Conservation (phyloP, 2,797 vertebrate species). For the Acridotheres tristis region DNA sequence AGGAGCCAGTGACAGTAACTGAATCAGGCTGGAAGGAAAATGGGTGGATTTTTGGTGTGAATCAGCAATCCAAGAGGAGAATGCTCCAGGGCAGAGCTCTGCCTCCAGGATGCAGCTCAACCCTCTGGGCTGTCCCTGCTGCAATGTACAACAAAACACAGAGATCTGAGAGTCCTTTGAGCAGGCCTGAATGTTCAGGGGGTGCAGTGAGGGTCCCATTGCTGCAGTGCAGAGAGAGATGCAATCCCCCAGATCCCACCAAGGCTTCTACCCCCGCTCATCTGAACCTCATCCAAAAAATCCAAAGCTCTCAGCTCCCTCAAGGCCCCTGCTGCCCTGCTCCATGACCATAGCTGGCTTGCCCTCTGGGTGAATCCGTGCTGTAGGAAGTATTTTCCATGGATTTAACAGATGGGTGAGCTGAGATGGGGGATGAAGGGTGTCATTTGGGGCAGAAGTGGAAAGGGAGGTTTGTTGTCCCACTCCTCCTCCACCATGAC, state of each 20-base stretch:
- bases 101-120: neutral
- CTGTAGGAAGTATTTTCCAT: neutral
- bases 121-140: rapidly evolving
- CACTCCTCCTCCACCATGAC: neutral
- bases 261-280: rapidly evolving
- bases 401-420: neutral
- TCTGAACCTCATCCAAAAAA: neutral
- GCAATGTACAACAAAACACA: rapidly evolving
- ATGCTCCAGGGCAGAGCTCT: neutral
- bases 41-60: neutral
- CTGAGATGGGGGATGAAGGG: neutral
- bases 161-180: neutral
- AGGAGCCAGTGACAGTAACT: neutral
- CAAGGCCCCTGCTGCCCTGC: rapidly evolving
- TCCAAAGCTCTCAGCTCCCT: neutral
- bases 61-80: neutral
- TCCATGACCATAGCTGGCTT: rapidly evolving
- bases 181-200: neutral
- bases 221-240: neutral
- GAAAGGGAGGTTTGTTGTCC: neutral
- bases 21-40: neutral
- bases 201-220: neutral
- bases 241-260: neutral
- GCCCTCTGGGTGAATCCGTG: neutral
- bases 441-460: neutral